Evolutionary conservation across 2,113 vertebrate genomes (phyloP).

Genomic region (Amia ocellicauda): DNA sequence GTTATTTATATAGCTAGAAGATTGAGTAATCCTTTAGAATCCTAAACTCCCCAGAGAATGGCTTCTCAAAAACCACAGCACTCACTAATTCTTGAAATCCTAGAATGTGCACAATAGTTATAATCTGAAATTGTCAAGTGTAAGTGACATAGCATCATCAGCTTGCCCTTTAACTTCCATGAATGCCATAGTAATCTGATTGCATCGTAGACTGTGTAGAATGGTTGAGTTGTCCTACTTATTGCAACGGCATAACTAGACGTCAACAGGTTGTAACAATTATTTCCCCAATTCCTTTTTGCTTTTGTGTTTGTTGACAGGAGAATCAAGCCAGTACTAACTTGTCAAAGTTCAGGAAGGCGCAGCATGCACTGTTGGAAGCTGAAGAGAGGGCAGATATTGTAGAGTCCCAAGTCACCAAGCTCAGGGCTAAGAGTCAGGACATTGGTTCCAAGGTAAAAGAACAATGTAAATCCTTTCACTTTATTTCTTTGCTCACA

Average conservation of each 20-base stretch:
- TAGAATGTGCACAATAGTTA: too few relatives aligned
- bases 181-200: constrained; percentile 15
- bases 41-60: too few relatives aligned
- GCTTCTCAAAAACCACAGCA: too few relatives aligned
- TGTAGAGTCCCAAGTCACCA: constrained; percentile 63
- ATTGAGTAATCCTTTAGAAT: too few relatives aligned
- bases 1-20: too few relatives aligned
- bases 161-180: constrained; percentile 44
- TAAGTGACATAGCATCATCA: constrained; percentile 37
- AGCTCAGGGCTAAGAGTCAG: constrained; percentile 57
- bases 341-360: constrained; percentile 47
- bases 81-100: too few relatives aligned
- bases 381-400: constrained; percentile 60
- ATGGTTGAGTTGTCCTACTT: too few relatives aligned
- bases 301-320: constrained; percentile 32
- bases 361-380: constrained; percentile 62
- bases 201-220: neutral
- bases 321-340: constrained; percentile 43
- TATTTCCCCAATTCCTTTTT: neutral
- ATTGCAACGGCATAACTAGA: too few relatives aligned
- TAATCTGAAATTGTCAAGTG: neutral
- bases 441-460: constrained; percentile 51
- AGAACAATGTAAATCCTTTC: too few relatives aligned
- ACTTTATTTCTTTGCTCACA: too few relatives aligned
- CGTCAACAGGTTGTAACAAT: neutral